Evolutionary conservation across 2,888 invertebrate genomes (phyloP).

Genomic region (Danaus chrysippus): DNA sequence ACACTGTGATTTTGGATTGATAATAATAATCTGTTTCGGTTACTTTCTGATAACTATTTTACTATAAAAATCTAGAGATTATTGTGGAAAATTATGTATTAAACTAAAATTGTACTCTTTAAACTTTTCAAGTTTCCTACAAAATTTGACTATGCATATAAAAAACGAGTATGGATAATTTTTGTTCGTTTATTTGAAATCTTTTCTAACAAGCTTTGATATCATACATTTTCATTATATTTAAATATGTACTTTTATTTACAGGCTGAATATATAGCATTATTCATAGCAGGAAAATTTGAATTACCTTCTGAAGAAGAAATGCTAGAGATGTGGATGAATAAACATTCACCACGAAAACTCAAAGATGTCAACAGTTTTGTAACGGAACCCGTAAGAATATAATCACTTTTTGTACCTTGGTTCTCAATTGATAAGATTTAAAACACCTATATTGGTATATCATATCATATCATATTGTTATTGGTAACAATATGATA

Average conservation of each 20-base stretch:
- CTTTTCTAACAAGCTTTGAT: neutral
- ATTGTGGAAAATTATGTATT: too few relatives aligned
- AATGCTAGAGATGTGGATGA: slow-evolving; percentile 81
- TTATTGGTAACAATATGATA: too few relatives aligned
- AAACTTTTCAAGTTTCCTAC: too few relatives aligned
- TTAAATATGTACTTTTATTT: slow-evolving; percentile 29
- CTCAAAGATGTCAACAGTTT: slow-evolving; percentile 61
- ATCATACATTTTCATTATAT: neutral
- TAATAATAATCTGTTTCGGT: too few relatives aligned
- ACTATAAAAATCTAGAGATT: too few relatives aligned
- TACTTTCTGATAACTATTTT: too few relatives aligned
- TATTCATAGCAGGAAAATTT: slow-evolving; percentile 78
- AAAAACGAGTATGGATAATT: too few relatives aligned
- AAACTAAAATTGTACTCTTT: too few relatives aligned
- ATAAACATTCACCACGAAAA: slow-evolving; percentile 48
- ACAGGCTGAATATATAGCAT: slow-evolving; percentile 81
- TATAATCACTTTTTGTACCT: neutral
- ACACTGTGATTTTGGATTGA: too few relatives aligned
- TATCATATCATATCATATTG: too few relatives aligned
- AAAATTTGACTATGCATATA: too few relatives aligned
- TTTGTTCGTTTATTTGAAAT: too few relatives aligned
- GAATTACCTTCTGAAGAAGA: slow-evolving; percentile 80
- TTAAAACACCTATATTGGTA: neutral
- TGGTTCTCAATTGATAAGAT: slow-evolving; percentile 1
- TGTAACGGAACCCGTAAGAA: slow-evolving; percentile 52